phyloP scores from a whole-genome alignment of 2,797 vertebrate genomes.

The Chiloscyllium punctatum region DNA sequence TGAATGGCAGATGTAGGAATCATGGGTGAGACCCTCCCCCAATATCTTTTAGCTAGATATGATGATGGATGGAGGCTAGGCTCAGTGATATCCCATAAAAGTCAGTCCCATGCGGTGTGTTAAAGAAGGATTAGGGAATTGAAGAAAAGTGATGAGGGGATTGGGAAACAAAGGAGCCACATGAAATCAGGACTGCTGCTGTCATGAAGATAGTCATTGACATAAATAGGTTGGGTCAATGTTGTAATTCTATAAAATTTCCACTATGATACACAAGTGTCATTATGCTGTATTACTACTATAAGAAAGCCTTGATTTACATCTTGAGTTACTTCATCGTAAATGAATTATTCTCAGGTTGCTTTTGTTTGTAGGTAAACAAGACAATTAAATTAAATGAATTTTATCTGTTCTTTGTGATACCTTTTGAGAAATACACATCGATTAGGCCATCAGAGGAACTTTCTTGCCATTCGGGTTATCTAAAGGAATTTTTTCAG shows the following conservation, averaged over 20 bases:
- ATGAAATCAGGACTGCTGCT: neutral
- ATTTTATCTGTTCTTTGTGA: neutral
- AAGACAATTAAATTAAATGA: neutral
- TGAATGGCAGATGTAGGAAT: neutral
- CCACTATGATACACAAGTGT: neutral
- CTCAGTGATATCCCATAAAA: neutral
- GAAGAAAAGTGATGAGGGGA: neutral
- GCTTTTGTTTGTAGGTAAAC: neutral
- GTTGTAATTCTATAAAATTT: neutral
- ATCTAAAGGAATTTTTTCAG: neutral
- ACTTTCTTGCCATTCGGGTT: neutral
- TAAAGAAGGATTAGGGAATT: neutral
- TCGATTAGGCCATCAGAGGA: neutral
- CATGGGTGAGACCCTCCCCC: too few relatives aligned
- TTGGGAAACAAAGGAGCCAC: neutral
- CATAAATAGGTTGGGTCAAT: neutral
- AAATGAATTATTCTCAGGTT: neutral
- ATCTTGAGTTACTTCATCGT: neutral
- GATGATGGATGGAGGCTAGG: too few relatives aligned
- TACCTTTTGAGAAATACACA: neutral
- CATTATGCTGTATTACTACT: neutral
- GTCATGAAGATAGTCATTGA: neutral
- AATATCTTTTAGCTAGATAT: neutral
- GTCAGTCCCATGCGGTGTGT: neutral
- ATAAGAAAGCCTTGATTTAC: neutral